Base-by-base conservation (phyloP, 1,140 invertebrate species). In the Eumeta japonica region DNA sequence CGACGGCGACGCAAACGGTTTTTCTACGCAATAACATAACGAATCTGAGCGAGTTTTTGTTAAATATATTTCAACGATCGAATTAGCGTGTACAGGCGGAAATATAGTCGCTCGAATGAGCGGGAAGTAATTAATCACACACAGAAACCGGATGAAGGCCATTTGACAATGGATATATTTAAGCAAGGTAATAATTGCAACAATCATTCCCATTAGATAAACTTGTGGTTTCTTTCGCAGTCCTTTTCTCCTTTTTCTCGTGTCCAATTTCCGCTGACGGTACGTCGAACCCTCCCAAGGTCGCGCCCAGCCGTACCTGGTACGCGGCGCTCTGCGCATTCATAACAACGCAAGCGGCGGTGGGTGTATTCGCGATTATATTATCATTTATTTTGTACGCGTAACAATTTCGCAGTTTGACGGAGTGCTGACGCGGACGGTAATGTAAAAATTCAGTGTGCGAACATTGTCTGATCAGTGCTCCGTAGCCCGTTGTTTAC, bases 231-330 rank as follows among this genome's bases (percentile, higher is more conserved):
- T 10, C 34, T 14, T 10, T 16, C 16, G 14, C 12, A 27, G 17
- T 35, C 34, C 9, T 12, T 18, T 35, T 14, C 12, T 24, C 34
- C 17, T 14, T 28, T 39, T 33, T 45, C 14, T 28, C 13, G 41
- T 48, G 34, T 41, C 44, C 40, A 32, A 46, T 34, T 32, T 20
- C 31, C n/a, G n/a, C n/a, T 28, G 24, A 15, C 35, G 48, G 52
- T 55, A 52, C 50, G 52, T 54, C 54, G 58, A 62, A 55, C 55
- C 48, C 29, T 51, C 52, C 56, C 65, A 72, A 72, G 67, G 65
- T 58, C 67, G 67, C 60, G 37, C 52, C 49, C 31, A 50, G 37
- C 41, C 51, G 67, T 72, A 55, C 63, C 67, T 53, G 65, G 63
- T 50, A 68, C 65, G 36, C 33, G 45, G 13, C 5, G 10, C 4